Conservation (phyloP, 2,888 invertebrate genomes). For the Athrips mouffetella region DNA sequence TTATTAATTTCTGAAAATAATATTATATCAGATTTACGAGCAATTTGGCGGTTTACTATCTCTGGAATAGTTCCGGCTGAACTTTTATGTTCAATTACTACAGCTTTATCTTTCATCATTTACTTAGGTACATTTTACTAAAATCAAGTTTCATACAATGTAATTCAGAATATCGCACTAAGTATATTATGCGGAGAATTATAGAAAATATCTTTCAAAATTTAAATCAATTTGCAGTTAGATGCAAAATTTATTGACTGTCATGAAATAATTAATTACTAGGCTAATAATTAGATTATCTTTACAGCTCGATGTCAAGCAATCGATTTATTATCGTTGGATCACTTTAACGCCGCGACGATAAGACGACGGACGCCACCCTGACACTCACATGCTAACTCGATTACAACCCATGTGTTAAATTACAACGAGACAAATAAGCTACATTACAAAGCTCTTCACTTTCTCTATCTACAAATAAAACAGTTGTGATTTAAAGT, state of each 20-base stretch:
- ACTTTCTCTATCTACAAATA: not conserved
- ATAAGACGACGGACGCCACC: slow-evolving; percentile 21
- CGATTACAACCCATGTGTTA: slow-evolving; percentile 25
- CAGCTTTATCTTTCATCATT: too few relatives aligned
- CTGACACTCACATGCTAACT: slow-evolving; percentile 37
- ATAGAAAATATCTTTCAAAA: too few relatives aligned
- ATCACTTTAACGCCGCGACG: slow-evolving; percentile 34
- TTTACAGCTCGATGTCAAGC: slow-evolving; percentile 28
- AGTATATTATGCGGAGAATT: too few relatives aligned
- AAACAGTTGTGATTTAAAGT: not conserved
- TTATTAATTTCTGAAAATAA: too few relatives aligned
- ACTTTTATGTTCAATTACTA: too few relatives aligned
- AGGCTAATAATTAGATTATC: slow-evolving; percentile 29
- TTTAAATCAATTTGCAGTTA: too few relatives aligned
- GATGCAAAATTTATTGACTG: not conserved
- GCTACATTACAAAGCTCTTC: not conserved
- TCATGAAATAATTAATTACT: slow-evolving; percentile 18
- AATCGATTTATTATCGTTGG: slow-evolving; percentile 40
- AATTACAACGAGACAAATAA: not conserved
- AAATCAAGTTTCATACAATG: too few relatives aligned
- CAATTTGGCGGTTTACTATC: too few relatives aligned
- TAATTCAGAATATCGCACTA: too few relatives aligned
- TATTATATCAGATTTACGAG: too few relatives aligned
- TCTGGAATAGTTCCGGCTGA: too few relatives aligned
- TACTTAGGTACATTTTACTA: too few relatives aligned